These are phyloP conservation scores for Yponomeuta evonymella DNA, from an alignment of 2,888 invertebrate species.

Conservation along the genomic window DNA sequence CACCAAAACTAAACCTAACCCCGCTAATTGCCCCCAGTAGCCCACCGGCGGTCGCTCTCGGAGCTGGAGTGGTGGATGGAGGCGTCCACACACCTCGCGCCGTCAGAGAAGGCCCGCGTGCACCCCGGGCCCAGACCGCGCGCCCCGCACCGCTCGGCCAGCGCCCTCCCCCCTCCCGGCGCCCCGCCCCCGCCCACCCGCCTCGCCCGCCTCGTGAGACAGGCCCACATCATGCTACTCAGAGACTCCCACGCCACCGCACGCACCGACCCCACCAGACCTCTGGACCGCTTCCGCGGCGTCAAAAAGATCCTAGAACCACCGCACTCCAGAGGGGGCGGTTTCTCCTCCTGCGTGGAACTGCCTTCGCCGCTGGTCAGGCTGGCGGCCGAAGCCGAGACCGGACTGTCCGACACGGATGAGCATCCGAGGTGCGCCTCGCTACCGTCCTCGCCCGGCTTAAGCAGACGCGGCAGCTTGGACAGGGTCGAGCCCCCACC, in stretches of 20 bases:
- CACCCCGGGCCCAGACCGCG: conserved; percentile 32
- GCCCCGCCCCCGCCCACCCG: conserved; percentile 10
- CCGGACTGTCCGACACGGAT: conserved; percentile 11
- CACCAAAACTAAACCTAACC: too few species aligned
- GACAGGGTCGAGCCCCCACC: conserved; percentile 33
- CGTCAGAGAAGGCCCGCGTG: conserved; percentile 34
- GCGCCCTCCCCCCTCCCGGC: conserved; percentile 24
- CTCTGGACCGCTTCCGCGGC: conserved; percentile 85
- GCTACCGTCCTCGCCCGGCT: conserved; percentile 57
- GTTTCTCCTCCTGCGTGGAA: conserved; percentile 86
- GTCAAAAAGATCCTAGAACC: conserved; percentile 89
- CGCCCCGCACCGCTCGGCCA: conserved; percentile 32
- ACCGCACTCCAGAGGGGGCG: conserved; percentile 65
- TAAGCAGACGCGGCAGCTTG: conserved; percentile 40
- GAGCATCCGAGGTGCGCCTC: conserved; percentile 33
- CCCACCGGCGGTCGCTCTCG: conserved; percentile 84
- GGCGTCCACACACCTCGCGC: conserved; percentile 76
- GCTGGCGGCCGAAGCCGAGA: neutral
- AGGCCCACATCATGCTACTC: conserved; percentile 16
- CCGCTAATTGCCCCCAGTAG: conserved; percentile 48
- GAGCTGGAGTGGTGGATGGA: conserved; percentile 79
- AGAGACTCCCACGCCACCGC: conserved; percentile 84
- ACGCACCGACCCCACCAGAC: conserved; percentile 81
- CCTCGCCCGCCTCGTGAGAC: conserved; percentile 27
- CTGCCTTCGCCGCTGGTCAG: conserved; percentile 81